Conservation (phyloP, 2,797 vertebrate genomes). For the Heteromormyrus szaboi region DNA sequence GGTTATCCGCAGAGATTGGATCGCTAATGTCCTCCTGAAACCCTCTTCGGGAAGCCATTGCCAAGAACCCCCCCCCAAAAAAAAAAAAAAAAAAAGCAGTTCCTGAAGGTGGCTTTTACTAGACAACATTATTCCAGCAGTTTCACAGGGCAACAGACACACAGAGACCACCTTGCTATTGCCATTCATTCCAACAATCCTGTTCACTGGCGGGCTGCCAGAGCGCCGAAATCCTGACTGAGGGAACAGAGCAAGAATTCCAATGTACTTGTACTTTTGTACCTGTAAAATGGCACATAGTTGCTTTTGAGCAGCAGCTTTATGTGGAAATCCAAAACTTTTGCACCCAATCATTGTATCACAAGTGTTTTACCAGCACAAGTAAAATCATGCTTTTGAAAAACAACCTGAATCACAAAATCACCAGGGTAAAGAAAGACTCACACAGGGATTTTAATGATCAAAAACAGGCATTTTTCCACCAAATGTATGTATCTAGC, state of each 20-base stretch:
- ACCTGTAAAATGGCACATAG: neutral
- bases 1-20: neutral
- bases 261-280: neutral
- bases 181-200: constrained; percentile 52
- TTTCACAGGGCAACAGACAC: constrained; percentile 61
- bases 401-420: neutral
- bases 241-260: neutral
- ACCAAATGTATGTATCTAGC: neutral
- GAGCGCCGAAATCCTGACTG: constrained; percentile 18
- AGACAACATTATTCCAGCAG: constrained; percentile 48
- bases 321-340: neutral
- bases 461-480: constrained; percentile 28
- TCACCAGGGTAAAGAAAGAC: neutral
- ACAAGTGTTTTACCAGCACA: neutral
- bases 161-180: constrained; percentile 56
- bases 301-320: too few species aligned
- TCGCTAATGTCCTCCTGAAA: constrained; percentile 30
- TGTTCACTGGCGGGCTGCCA: constrained; percentile 60
- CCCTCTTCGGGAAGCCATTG: neutral
- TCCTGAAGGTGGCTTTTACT: constrained; percentile 44
- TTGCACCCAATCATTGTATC: neutral
- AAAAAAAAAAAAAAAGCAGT: neutral
- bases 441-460: constrained; percentile 35
- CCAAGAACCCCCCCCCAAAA: neutral
- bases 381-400: neutral